These are phyloP conservation scores for Cardiocondyla obscurior DNA, from an alignment of 1,140 invertebrate species.

Conservation along the genomic window DNA sequence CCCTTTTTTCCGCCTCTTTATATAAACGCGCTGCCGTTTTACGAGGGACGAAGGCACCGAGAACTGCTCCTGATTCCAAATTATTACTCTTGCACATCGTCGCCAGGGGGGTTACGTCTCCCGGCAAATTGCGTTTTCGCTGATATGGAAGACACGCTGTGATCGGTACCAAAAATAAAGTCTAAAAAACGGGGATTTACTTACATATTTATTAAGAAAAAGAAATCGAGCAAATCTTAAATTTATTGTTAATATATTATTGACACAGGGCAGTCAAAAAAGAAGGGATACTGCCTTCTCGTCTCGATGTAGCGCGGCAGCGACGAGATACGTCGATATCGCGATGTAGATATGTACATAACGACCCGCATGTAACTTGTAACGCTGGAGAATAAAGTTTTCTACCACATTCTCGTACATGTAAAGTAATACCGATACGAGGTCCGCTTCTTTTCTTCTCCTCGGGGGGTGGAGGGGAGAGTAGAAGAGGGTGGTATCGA, in stretches of 20 bases:
- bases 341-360: slow-evolving; percentile 35
- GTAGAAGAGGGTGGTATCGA: slow-evolving; percentile 65
- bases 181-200: not conserved
- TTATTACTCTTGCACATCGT: slow-evolving; percentile 41
- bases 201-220: slow-evolving; percentile 4
- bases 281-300: slow-evolving; percentile 29
- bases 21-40: slow-evolving; percentile 50
- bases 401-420: slow-evolving; percentile 45
- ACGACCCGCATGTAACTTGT: slow-evolving; percentile 67
- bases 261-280: not conserved
- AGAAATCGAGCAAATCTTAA: not conserved
- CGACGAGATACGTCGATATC: slow-evolving; percentile 35
- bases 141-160: not conserved
- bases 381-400: slow-evolving; percentile 63
- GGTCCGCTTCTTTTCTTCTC: slow-evolving; percentile 45
- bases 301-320: not conserved
- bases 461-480: not conserved
- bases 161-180: not conserved
- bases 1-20: slow-evolving; percentile 41
- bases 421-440: slow-evolving; percentile 67
- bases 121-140: slow-evolving; percentile 22
- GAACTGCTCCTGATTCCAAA: slow-evolving; percentile 52
- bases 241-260: not conserved
- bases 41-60: slow-evolving; percentile 26
- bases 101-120: slow-evolving; percentile 16